Evolutionary conservation across 2,888 invertebrate species (phyloP).

Genomic region (Papilio elwesi): DNA sequence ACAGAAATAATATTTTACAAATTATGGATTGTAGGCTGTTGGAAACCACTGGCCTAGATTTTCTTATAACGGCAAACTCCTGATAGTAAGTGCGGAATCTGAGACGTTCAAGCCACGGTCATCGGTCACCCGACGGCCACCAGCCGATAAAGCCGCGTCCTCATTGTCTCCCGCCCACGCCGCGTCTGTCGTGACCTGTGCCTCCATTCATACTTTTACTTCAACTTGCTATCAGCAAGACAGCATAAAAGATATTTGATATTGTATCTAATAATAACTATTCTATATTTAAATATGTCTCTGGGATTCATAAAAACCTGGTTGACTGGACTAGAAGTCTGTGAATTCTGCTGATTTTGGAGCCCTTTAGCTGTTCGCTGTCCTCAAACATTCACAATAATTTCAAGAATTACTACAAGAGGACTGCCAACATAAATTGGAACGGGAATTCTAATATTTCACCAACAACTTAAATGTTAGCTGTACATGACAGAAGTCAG

Average conservation of each 20-base stretch:
- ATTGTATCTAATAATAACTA: slow-evolving; percentile 5
- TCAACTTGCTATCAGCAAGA: not conserved
- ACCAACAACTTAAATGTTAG: too few relatives aligned
- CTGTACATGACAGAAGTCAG: too few relatives aligned
- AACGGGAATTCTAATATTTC: too few relatives aligned
- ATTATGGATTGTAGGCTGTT: too few relatives aligned
- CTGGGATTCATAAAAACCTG: not conserved
- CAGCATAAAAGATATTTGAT: slow-evolving; percentile 1
- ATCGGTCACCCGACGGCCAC: slow-evolving; percentile 53
- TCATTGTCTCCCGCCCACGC: slow-evolving; percentile 43
- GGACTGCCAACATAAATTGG: too few relatives aligned
- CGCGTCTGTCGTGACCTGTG: slow-evolving; percentile 44
- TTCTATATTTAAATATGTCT: slow-evolving; percentile 17
- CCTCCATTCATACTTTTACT: slow-evolving; percentile 31
- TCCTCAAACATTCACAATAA: too few relatives aligned
- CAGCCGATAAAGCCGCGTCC: slow-evolving; percentile 58
- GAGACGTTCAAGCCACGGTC: slow-evolving; percentile 66
- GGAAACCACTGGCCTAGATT: not conserved
- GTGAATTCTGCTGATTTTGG: too few relatives aligned
- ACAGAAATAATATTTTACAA: too few relatives aligned
- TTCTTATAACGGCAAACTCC: slow-evolving; percentile 35
- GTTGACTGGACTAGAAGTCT: not conserved
- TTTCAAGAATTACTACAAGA: too few relatives aligned
- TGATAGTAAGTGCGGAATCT: slow-evolving; percentile 63
- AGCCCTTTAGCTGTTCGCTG: too few relatives aligned